Evolutionary conservation across 2,797 vertebrate species (phyloP), one percentile per base, ranked within the genome.

Genomic region (Sternarchorhynchus goeldii): DNA sequence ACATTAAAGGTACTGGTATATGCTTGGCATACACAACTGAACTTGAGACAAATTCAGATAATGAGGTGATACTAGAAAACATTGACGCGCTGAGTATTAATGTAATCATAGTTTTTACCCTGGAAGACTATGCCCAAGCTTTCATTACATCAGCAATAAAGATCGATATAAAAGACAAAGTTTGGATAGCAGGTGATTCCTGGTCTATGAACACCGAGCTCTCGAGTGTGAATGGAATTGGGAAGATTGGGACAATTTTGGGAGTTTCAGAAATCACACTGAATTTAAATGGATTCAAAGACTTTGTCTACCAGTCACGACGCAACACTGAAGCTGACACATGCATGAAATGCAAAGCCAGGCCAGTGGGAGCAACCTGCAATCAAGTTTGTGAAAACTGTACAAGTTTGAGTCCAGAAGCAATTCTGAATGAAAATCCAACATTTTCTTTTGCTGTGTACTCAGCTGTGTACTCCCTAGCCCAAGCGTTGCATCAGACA

Each of bases 171-270:
- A 92, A 84, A 0, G 80, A 87, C 62, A 95, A 93, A 81, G 94
- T 96, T 56, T 96, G 96, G 95, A 88, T 96, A 1, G 93, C 92
- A 12, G 90, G 89, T 0, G 95, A 96, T 31, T 83, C 87, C 32
- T 95, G 95, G 95, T 88, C 85, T 0, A 78, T 94, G 75, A 91
- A 93, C 73, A 84, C 82, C 0, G 36, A 50, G 0, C 82, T 93
- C 17, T 83, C 39, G 6, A 86, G 73, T 68, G 0, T 17, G 1
- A 82, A 90, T 0, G 91, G 91, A 64, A 92, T 95, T 31, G 71
- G 18, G 64, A 84, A 36, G 2, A 92, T 93, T 0, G 94, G 95
- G 41, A 92, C 89, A 0, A 88, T 96, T 29, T 80, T 97, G 2
- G 95, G 96, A 0, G 80, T 95, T n/a, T 64, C 92, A 0, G 75